A percentile compares a stretch with the other conserved stretches of the same genome.
Evolutionary conservation across 2,113 vertebrate species (phyloP).

Genomic region (Crotalus helleri): DNA sequence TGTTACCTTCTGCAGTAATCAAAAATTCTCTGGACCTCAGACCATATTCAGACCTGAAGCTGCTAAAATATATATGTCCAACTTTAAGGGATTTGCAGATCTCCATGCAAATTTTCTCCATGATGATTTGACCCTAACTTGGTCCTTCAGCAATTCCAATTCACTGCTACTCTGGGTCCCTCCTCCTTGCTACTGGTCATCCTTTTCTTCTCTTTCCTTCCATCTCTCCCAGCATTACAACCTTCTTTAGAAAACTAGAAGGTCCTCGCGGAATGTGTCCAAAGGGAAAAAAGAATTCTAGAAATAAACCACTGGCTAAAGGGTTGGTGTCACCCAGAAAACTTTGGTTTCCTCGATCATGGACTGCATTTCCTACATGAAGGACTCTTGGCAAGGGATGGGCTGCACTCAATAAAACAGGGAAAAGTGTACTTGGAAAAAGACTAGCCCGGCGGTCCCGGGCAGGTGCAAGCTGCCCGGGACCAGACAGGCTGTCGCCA

Average conservation of each 20-base stretch:
- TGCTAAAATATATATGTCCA: neutral
- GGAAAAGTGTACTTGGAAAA: too few species aligned
- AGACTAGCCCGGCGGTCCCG: too few species aligned
- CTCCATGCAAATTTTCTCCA: neutral
- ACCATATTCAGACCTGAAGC: neutral
- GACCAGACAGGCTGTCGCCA: too few species aligned
- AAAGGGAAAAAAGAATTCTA: neutral
- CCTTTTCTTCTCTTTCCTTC: neutral
- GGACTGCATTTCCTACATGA: too few species aligned
- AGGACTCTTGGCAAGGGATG: too few species aligned
- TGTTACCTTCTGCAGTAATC: neutral
- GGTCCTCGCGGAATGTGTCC: neutral
- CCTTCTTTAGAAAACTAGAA: neutral
- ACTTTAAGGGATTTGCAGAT: neutral
- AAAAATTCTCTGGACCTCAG: neutral
- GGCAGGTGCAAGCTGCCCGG: too few species aligned
- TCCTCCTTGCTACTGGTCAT: neutral
- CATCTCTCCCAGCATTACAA: neutral
- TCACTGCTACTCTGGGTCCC: neutral
- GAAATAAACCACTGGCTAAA: too few species aligned
- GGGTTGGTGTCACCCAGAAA: too few species aligned
- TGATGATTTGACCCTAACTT: neutral
- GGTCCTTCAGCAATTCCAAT: neutral
- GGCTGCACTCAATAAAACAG: too few species aligned
- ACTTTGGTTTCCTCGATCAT: too few species aligned